Evolutionary conservation across 2,797 vertebrate species (phyloP), one percentile per base, ranked within the genome.

Genomic region (Sorex maritimensis): DNA sequence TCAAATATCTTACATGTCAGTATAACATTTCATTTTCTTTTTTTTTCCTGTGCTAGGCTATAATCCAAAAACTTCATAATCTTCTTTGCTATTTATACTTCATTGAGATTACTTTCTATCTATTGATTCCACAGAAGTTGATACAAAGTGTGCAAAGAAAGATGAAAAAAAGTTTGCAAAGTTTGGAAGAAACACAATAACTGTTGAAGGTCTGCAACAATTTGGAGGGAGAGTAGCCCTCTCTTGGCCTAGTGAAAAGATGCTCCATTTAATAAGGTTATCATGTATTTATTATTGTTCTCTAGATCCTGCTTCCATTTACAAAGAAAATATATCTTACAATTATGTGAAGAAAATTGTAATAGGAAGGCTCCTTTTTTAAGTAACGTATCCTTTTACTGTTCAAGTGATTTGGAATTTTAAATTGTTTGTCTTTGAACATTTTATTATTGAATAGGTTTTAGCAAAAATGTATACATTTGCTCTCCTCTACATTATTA

Each of bases 291-390:
- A 26, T 30, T 38, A 5, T 34, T 88, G 61, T 17, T 80, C 0
- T 69, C 21, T 77, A 63, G 24, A 5, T 87, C 26, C 24, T 81
- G 9, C 11, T 49, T 91, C 19, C 73, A 3, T 73, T 86, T 90
- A 17, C 58, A 80, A 68, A 81, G 34, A 28, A 88, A 77, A 81
- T 10, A 6, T 85, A 13, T 5, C 24, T 69, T 44, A n/a, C 55
- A 14, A 78, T 34, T 55, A 34, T 72, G 1, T 86, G 52, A 65
- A 58, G 26, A 81, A 30, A 77, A 73, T 44, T 74, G 63, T 90
- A 78, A 80, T 34, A 74, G n/a, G 21, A 78, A 34, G 90, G 17
- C 80, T 88, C 86, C 74, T 4, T 68, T 71, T 83, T 71, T 83
- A 92, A 15, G 30, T 30, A 58, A 3, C 81, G 13, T 67, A 7